These are phyloP conservation scores for Macquaria australasica DNA, from an alignment of 2,113 vertebrate genomes.

Conservation along the genomic window DNA sequence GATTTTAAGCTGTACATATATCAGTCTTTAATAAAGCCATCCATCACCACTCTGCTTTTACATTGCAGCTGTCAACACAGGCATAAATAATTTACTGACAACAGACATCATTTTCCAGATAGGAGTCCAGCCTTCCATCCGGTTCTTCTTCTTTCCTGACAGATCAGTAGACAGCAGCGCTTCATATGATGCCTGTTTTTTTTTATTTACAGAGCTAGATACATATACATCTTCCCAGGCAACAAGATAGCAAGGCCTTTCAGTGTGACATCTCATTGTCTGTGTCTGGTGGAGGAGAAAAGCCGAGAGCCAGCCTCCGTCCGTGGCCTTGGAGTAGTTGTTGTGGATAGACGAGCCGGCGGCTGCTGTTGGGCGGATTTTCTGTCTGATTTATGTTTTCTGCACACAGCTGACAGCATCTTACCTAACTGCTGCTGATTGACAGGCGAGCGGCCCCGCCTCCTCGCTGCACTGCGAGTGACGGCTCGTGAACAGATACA, in stretches of 20 bases:
- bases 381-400: constrained; percentile 33
- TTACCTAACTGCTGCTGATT: constrained; percentile 12
- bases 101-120: neutral
- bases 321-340: constrained; percentile 36
- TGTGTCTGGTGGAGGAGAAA: constrained; percentile 16
- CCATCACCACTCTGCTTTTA: constrained; percentile 19
- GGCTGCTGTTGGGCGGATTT: constrained; percentile 11
- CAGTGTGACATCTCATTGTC: constrained; percentile 29
- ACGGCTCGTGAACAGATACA: neutral
- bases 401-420: constrained; percentile 21
- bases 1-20: neutral
- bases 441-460: constrained; percentile 25
- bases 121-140: neutral
- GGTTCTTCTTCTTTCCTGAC: neutral
- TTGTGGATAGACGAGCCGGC: constrained; percentile 4
- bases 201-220: neutral
- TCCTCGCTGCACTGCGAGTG: neutral
- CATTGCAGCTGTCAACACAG: constrained; percentile 7
- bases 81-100: constrained; percentile 7
- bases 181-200: neutral
- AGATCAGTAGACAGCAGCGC: constrained; percentile 12
- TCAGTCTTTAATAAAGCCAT: constrained; percentile 1
- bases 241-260: constrained; percentile 26
- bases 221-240: constrained; percentile 34
- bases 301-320: constrained; percentile 7